These are phyloP conservation scores for Corella eumyota DNA, from an alignment of 23 tunicate genomes.

Conservation along the genomic window DNA sequence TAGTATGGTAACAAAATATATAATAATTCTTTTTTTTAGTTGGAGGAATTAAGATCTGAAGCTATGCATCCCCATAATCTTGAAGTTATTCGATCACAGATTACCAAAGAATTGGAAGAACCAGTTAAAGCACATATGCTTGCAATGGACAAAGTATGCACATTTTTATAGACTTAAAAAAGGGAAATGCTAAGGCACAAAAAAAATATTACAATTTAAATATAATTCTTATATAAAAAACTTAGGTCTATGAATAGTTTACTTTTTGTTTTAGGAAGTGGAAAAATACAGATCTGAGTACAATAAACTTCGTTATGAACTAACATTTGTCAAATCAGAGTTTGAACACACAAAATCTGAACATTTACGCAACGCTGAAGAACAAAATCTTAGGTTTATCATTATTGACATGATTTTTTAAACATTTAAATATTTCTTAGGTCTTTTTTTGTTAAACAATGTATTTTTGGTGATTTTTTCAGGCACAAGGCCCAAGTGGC, in stretches of 20 bases:
- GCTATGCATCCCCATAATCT: conserved; percentile 66
- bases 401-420: background rate
- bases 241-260: no score
- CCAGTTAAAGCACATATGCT: conserved; percentile 80
- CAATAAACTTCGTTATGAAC: conserved; percentile 83
- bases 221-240: background rate
- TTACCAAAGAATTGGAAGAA: conserved; percentile 83
- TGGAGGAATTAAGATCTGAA: conserved; percentile 58
- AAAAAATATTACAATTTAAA: background rate
- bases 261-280: conserved; percentile 58
- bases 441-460: background rate
- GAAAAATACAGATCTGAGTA: conserved; percentile 82
- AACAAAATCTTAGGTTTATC: conserved; percentile 44
- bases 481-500: conserved; percentile 68
- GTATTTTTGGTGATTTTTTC: background rate
- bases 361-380: conserved; percentile 61
- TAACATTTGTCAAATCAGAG: conserved; percentile 70
- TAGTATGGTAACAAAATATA: no score
- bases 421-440: background rate
- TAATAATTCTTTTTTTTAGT: no score
- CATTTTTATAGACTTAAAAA: background rate
- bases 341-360: conserved; percentile 70
- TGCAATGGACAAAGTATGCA: conserved; percentile 71
- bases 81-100: conserved; percentile 77
- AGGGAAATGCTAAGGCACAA: background rate